Conservation (phyloP, 2,113 vertebrate species). For the Copsychus sechellarum region DNA sequence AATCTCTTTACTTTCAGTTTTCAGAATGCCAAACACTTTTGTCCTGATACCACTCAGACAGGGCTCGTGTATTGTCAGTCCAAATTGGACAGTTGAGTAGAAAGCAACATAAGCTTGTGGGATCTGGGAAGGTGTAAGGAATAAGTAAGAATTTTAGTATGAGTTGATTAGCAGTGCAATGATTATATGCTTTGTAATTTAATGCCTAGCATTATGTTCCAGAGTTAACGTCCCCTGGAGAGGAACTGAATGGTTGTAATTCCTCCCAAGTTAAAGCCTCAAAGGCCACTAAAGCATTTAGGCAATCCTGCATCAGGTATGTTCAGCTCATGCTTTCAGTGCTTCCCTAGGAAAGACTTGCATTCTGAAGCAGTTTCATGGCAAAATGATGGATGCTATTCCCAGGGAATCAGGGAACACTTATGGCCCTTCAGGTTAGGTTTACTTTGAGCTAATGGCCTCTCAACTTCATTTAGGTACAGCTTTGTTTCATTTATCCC, state of each 20-base stretch:
- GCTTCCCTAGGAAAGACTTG: neutral
- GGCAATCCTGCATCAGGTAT: neutral
- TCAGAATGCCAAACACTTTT: neutral
- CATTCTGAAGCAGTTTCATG: neutral
- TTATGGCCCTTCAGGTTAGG: neutral
- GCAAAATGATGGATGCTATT: neutral
- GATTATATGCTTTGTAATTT: conserved; percentile 40
- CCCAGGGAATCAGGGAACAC: neutral
- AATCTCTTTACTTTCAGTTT: neutral
- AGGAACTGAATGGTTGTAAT: conserved; percentile 31
- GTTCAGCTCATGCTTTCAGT: neutral
- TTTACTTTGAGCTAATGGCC: neutral
- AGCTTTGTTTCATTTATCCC: neutral
- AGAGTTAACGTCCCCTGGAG: conserved; percentile 51
- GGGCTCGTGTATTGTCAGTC: neutral
- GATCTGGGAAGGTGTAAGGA: neutral
- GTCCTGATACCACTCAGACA: neutral
- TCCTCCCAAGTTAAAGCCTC: conserved; percentile 15
- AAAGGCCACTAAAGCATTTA: neutral
- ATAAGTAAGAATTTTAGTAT: neutral
- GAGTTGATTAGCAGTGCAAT: conserved; percentile 35
- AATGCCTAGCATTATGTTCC: conserved; percentile 32
- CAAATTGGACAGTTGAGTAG: neutral
- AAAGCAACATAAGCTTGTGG: neutral
- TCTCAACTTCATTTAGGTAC: neutral